Evolutionary conservation across 2,888 invertebrate species (phyloP).

Genomic region (Aphrophora alni): DNA sequence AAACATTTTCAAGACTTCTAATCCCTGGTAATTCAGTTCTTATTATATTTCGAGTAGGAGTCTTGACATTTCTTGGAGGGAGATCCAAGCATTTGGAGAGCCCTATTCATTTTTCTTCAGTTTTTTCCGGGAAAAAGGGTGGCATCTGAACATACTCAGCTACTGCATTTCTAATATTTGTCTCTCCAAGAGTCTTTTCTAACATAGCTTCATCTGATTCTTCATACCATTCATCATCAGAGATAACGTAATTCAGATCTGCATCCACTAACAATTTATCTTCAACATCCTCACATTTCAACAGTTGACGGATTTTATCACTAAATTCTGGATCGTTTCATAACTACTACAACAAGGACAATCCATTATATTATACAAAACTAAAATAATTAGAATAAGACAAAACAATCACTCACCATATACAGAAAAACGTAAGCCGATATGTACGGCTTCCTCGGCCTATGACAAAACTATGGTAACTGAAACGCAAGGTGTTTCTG

Average conservation of each 20-base stretch:
- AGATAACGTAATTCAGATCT: neutral
- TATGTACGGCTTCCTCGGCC: no score
- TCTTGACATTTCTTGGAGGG: conserved; percentile 3
- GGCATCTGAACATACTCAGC: neutral
- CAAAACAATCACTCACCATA: no score
- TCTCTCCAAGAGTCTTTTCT: neutral
- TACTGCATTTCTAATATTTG: conserved; percentile 3
- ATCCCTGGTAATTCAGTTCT: conserved; percentile 8
- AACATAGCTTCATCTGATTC: conserved; percentile 6
- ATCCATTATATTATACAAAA: no score
- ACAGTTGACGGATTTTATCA: neutral
- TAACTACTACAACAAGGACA: no score
- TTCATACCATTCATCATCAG: neutral
- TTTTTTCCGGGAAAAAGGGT: neutral
- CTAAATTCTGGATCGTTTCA: neutral
- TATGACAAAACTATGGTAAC: no score
- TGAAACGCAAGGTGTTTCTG: no score
- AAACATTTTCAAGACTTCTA: conserved; percentile 23
- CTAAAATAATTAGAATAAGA: no score
- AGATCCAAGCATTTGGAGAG: conserved; percentile 28
- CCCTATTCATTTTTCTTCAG: conserved; percentile 21
- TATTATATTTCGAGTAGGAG: conserved; percentile 7
- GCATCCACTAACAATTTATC: neutral
- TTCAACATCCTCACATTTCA: neutral
- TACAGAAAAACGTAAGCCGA: no score